Evolutionary conservation across 2,888 invertebrate species (phyloP).

Genomic region (Strigamia transsilvanica): DNA sequence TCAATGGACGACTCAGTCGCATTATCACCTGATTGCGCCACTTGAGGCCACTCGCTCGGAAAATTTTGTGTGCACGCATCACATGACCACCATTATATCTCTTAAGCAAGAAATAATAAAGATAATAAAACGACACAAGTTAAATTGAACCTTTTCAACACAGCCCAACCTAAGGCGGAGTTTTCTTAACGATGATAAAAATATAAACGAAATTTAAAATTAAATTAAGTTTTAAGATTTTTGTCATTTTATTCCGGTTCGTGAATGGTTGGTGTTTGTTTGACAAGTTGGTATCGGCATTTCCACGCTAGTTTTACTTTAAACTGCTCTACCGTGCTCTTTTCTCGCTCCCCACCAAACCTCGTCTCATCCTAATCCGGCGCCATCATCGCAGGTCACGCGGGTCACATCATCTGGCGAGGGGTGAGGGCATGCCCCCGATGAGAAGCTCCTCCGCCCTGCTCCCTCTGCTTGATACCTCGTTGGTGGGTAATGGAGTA

Average conservation of each 20-base stretch:
- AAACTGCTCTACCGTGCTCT: neutral
- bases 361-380: slow-evolving; percentile 45
- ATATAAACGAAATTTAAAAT: neutral
- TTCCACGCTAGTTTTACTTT: neutral
- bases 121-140: slow-evolving; percentile 13
- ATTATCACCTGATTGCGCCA: slow-evolving; percentile 49
- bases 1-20: slow-evolving; percentile 25
- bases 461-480: slow-evolving; percentile 49
- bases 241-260: neutral
- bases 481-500: slow-evolving; percentile 49
- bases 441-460: slow-evolving; percentile 40
- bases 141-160: neutral
- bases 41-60: slow-evolving; percentile 46
- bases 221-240: neutral
- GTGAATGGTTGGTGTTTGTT: neutral
- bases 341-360: slow-evolving; percentile 33
- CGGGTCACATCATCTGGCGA: slow-evolving; percentile 46
- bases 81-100: slow-evolving; percentile 30
- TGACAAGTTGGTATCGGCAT: neutral
- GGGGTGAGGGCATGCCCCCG: slow-evolving; percentile 48
- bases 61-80: slow-evolving; percentile 43
- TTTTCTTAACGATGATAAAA: neutral
- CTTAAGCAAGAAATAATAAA: slow-evolving; percentile 19
- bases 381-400: slow-evolving; percentile 44
- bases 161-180: slow-evolving; percentile 32